Evolutionary conservation across 2,113 vertebrate genomes (phyloP).

Genomic region (Stegastes partitus): DNA sequence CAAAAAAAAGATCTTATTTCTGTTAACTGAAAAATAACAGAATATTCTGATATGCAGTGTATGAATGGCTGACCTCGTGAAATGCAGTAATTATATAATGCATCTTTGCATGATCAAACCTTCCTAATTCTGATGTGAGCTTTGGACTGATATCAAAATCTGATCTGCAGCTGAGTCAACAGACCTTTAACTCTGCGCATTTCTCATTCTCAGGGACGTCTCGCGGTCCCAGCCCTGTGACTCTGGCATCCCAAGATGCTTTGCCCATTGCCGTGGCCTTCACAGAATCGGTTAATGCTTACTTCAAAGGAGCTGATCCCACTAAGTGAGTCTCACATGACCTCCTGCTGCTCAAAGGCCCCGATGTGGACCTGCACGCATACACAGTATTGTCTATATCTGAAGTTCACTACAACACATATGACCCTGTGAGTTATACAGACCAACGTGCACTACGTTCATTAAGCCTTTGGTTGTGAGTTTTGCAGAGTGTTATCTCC

Average conservation of each 20-base stretch:
- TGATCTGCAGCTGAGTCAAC: constrained; percentile 54
- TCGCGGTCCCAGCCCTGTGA: constrained; percentile 96
- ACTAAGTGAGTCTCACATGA: constrained; percentile 92
- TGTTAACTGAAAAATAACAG: constrained; percentile 49
- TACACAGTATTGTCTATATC: constrained; percentile 43
- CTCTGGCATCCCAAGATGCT: constrained; percentile 93
- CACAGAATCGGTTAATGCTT: constrained; percentile 97
- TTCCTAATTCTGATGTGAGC: constrained; percentile 39
- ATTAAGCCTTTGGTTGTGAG: not conserved
- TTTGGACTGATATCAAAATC: constrained; percentile 26
- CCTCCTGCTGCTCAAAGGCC: constrained; percentile 57
- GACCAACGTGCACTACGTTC: not conserved
- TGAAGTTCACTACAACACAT: constrained; percentile 26
- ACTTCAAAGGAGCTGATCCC: constrained; percentile 99
- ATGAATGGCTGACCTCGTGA: constrained; percentile 42
- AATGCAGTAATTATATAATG: constrained; percentile 24
- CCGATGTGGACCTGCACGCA: constrained; percentile 33
- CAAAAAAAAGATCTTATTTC: constrained; percentile 6
- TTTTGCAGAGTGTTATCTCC: constrained; percentile 28
- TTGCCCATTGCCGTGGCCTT: constrained; percentile 97
- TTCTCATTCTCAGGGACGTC: constrained; percentile 91
- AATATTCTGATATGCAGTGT: constrained; percentile 35
- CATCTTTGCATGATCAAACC: constrained; percentile 48
- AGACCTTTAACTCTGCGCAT: constrained; percentile 25
- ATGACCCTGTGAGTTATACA: not conserved